Evolutionary conservation across 2,888 invertebrate species (phyloP), one percentile per base, ranked within the genome.

Genomic region (Macaria notata): DNA sequence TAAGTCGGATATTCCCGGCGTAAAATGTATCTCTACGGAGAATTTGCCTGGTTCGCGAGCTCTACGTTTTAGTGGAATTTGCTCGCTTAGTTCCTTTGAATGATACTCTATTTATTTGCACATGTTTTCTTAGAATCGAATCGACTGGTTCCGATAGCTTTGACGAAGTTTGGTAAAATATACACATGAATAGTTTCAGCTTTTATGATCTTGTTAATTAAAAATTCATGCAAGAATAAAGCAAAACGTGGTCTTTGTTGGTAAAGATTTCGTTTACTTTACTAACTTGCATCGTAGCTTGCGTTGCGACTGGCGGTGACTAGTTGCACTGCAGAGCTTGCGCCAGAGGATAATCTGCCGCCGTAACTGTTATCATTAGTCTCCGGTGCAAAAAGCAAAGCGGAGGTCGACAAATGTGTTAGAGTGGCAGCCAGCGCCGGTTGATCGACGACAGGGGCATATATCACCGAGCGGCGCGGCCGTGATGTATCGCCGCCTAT

Each of bases 401-500:
- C 59, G 56, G 46, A 64, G 67, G 58, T 45, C 63, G 66, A 68
- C 70, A 68, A 70, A 69, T 41, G 66, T 71, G 70, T 70, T 74
- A 65, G 75, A 70, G 69, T 73, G 71, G 65, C 69, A 68, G 56
- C 63, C 55, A 61, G 70, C 69, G 70, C 72, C 75, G 74, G 69
- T 71, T 73, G 78, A 81, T 83, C 76, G 76, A 72, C 76, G 71
- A 79, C 78, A 76, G 71, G 71, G 71, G 68, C 76, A 79, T 84
- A 81, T 81, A 85, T 86, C 83, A 83, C 72, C 64, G 70, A 72
- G 75, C 75, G 73, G 68, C 69, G 75, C 74, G 70, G 67, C 66
- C 73, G 79, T 84, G 83, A 83, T 80, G 75, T 80, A 84, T 81
- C 68, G 70, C 76, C 70, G 62, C 67, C 76, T 73, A 83, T 83